Percentiles rank a stretch among this genome's conserved stretches.
Evolutionary conservation across 2,797 vertebrate species (phyloP).

Genomic region (Pempheris klunzingeri): DNA sequence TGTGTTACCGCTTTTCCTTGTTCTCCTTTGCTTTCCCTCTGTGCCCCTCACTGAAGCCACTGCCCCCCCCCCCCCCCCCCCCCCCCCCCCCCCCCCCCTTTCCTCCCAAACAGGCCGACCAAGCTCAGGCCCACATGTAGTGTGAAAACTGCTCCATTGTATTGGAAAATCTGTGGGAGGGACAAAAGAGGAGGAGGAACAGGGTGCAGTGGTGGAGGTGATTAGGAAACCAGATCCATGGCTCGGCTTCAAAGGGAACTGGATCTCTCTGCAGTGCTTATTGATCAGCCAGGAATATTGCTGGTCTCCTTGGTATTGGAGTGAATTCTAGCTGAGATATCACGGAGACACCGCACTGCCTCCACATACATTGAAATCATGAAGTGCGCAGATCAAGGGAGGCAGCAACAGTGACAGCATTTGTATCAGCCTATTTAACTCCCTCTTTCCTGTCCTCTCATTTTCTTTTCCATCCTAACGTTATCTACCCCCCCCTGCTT

Average conservation of each 20-base stretch:
- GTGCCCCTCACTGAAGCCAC: constrained; percentile 37
- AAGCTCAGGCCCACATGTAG: constrained; percentile 69
- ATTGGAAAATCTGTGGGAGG: constrained; percentile 80
- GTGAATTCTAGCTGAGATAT: constrained; percentile 53
- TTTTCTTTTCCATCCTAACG: constrained; percentile 67
- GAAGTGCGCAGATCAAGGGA: constrained; percentile 50
- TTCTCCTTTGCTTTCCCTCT: constrained; percentile 64
- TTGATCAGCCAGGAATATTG: constrained; percentile 82
- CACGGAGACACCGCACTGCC: constrained; percentile 26
- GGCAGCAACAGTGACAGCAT: constrained; percentile 44
- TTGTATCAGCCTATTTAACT: constrained; percentile 72
- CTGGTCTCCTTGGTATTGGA: constrained; percentile 60
- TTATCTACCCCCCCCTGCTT: constrained; percentile 62
- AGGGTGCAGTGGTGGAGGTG: constrained; percentile 73
- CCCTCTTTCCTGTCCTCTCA: constrained; percentile 63
- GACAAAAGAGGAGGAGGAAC: constrained; percentile 70
- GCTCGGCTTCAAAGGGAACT: constrained; percentile 80
- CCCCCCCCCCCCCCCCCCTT: constrained; percentile 49
- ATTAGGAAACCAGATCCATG: constrained; percentile 86
- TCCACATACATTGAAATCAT: constrained; percentile 35
- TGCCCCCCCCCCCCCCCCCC: constrained; percentile 50
- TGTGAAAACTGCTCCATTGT: constrained; percentile 81
- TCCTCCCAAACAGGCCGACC: constrained; percentile 61
- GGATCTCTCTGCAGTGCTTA: constrained; percentile 82
- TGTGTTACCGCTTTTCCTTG: constrained; percentile 69